These are phyloP conservation scores for Rhagologus leucostigma DNA, from an alignment of 2,113 vertebrate genomes.

Conservation along the genomic window DNA sequence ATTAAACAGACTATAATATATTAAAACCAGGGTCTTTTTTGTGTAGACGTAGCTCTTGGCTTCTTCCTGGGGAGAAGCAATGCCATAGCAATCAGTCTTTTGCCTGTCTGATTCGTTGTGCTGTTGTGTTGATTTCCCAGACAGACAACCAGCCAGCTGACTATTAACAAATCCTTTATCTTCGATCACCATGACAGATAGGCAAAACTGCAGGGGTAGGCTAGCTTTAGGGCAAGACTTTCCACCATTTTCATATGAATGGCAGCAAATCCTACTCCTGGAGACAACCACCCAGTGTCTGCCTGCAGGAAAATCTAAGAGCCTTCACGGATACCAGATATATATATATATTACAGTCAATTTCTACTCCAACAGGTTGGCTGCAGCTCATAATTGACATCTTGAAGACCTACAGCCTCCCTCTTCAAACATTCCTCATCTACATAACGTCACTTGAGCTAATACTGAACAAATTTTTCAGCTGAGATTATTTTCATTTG, in stretches of 20 bases:
- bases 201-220: slow-evolving; percentile 28
- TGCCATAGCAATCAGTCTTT: background rate
- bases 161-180: slow-evolving; percentile 35
- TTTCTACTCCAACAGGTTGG: background rate
- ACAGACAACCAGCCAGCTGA: background rate
- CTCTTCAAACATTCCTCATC: background rate
- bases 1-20: background rate
- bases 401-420: background rate
- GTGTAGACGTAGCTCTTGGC: background rate
- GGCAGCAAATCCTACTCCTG: background rate
- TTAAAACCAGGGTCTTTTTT: background rate
- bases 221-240: slow-evolving; percentile 61
- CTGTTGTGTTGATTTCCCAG: background rate
- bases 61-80: slow-evolving; percentile 10
- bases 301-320: background rate
- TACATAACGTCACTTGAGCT: background rate
- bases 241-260: slow-evolving; percentile 45
- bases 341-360: background rate
- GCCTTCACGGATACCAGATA: background rate
- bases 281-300: background rate
- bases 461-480: background rate
- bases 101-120: background rate
- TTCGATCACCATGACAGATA: background rate
- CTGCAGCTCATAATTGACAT: background rate
- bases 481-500: background rate